Evolutionary conservation across 2,797 vertebrate species (phyloP).

Genomic region (Lithobates sylvaticus): DNA sequence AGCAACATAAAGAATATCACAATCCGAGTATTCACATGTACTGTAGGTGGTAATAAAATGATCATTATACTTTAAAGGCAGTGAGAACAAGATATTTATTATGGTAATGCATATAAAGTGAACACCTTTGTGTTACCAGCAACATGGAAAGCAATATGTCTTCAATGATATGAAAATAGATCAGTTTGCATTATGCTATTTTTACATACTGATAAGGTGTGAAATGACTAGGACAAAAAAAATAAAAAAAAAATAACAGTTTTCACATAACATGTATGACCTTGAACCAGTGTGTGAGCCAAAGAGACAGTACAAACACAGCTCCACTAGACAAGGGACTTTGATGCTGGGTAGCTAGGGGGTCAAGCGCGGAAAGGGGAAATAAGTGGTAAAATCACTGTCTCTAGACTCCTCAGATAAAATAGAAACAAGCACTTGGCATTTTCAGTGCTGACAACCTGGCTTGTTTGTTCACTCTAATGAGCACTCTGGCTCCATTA

Average conservation of each 20-base stretch:
- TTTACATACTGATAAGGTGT: constrained; percentile 66
- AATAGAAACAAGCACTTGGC: constrained; percentile 98
- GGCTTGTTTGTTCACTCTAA: constrained; percentile 99
- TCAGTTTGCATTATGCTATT: constrained; percentile 73
- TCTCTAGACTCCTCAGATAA: constrained; percentile 94
- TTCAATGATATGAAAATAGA: constrained; percentile 73
- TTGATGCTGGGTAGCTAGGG: constrained; percentile 85
- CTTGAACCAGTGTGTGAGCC: constrained; percentile 80
- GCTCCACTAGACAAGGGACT: constrained; percentile 81
- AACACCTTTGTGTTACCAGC: constrained; percentile 16
- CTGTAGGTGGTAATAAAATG: neutral
- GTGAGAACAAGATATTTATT: neutral
- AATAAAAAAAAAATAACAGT: constrained; percentile 68
- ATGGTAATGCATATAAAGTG: constrained; percentile 3
- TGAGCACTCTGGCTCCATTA: constrained; percentile 99
- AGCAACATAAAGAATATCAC: neutral
- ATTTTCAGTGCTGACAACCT: constrained; percentile 95
- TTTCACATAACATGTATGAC: constrained; percentile 82
- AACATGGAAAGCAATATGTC: constrained; percentile 58
- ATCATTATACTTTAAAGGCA: constrained; percentile 16
- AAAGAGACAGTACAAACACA: constrained; percentile 77
- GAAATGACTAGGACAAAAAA: constrained; percentile 70
- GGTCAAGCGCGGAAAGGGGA: constrained; percentile 87
- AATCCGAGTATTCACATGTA: neutral
- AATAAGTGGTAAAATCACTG: constrained; percentile 89